These are phyloP conservation scores for Otolemur crassicaudatus DNA, from an alignment of 2,797 vertebrate genomes.

Conservation along the genomic window DNA sequence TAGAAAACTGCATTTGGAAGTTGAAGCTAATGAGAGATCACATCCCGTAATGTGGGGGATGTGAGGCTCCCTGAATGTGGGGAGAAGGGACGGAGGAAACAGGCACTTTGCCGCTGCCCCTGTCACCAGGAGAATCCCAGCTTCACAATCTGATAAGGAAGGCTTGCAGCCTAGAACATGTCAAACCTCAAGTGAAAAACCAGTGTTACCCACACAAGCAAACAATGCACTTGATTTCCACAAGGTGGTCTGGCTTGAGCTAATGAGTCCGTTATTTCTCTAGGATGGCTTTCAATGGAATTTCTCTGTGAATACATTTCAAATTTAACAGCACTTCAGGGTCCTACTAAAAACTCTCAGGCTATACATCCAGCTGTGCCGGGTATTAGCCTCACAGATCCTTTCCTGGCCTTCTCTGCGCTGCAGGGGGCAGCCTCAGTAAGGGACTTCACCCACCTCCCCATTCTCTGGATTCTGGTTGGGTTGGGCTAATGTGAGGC, in stretches of 20 bases:
- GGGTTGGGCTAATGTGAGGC: not conserved
- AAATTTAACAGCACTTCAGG: not conserved
- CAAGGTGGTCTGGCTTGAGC: constrained; percentile 3
- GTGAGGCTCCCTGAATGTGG: not conserved
- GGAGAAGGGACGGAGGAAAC: not conserved
- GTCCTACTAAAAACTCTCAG: not conserved
- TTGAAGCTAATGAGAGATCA: constrained; percentile 71
- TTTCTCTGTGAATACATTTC: constrained; percentile 49
- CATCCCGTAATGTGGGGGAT: constrained; percentile 18
- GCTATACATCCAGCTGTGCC: not conserved
- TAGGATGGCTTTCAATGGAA: not conserved
- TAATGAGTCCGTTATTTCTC: constrained; percentile 28
- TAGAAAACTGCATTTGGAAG: constrained; percentile 74
- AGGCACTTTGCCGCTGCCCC: constrained; percentile 21
- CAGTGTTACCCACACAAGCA: not conserved
- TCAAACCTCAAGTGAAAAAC: constrained; percentile 30
- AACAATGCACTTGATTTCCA: constrained; percentile 20
- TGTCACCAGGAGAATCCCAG: constrained; percentile 44
- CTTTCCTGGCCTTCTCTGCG: not conserved
- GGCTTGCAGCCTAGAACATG: constrained; percentile 57
- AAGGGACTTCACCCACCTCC: not conserved
- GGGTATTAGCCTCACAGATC: not conserved
- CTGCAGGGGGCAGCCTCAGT: not conserved
- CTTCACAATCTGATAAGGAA: constrained; percentile 2
- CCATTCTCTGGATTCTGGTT: not conserved